A percentile compares a stretch with the other conserved stretches of the same genome.
Evolutionary conservation across 2,888 invertebrate genomes (phyloP).

Genomic region (Spilarctia lutea): DNA sequence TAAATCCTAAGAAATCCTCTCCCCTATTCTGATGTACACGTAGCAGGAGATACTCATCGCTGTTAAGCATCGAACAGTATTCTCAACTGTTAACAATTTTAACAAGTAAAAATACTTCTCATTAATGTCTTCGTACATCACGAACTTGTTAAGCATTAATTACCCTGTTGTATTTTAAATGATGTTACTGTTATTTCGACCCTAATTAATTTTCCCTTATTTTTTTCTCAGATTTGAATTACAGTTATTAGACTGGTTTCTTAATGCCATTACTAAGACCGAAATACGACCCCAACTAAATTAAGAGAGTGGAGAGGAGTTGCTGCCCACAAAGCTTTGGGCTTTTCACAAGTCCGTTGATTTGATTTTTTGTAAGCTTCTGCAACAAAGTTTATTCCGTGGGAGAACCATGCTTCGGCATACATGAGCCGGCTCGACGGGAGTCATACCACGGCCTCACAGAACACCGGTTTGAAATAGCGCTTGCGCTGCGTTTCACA

Average conservation of each 20-base stretch:
- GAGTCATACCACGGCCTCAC: too few relatives aligned
- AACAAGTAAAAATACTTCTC: background rate
- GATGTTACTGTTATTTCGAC: background rate
- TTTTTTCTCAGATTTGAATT: background rate
- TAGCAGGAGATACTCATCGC: constrained; percentile 41
- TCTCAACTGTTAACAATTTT: background rate
- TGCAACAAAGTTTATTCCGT: background rate
- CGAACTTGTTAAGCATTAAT: background rate
- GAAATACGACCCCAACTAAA: background rate
- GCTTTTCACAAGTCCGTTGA: background rate
- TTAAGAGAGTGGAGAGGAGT: background rate
- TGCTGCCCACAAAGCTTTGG: background rate
- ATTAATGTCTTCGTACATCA: background rate
- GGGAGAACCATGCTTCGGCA: too few relatives aligned
- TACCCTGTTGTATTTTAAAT: background rate
- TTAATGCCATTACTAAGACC: background rate
- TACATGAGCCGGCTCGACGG: too few relatives aligned
- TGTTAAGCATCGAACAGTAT: constrained; percentile 31
- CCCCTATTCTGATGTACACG: constrained; percentile 53
- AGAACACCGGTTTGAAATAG: too few relatives aligned
- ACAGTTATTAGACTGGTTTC: background rate
- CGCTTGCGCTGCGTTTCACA: too few relatives aligned
- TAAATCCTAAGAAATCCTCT: constrained; percentile 71
- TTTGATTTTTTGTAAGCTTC: background rate
- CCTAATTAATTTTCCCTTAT: background rate